Percentiles rank a stretch among this genome's conserved stretches.
These are phyloP conservation scores for Sebastes taczanowskii DNA, from an alignment of 2,797 vertebrate species.

Conservation along the genomic window DNA sequence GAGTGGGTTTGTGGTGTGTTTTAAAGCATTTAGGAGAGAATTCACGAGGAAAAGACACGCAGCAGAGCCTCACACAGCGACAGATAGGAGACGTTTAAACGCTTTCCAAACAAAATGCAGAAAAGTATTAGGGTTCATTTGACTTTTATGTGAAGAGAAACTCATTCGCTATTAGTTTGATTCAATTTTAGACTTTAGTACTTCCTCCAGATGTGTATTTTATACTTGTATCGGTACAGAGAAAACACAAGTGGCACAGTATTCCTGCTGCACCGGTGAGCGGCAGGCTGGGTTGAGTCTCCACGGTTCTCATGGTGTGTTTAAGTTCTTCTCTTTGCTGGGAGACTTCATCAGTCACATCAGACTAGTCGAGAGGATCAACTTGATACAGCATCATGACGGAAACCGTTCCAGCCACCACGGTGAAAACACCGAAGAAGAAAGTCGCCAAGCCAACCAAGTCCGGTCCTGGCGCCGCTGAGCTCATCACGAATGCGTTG, in stretches of 20 bases:
- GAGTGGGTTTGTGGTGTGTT: rapidly evolving
- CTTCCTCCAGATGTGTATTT: neutral
- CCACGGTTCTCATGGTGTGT: neutral
- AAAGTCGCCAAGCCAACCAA: neutral
- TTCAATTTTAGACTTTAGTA: rapidly evolving
- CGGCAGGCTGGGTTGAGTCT: neutral
- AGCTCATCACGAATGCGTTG: neutral
- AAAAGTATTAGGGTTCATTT: rapidly evolving
- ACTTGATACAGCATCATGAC: neutral
- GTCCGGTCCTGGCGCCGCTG: rapidly evolving
- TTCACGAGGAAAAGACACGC: neutral
- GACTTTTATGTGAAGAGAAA: rapidly evolving
- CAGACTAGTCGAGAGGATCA: neutral
- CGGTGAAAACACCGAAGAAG: neutral
- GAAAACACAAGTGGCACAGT: conserved; percentile 34
- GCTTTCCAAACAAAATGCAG: neutral
- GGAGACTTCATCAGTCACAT: neutral
- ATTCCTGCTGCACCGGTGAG: neutral
- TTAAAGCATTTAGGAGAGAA: neutral
- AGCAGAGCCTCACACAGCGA: neutral
- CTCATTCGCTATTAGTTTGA: rapidly evolving
- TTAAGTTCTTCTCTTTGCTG: neutral
- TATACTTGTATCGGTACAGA: neutral
- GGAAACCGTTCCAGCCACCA: neutral
- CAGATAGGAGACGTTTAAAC: neutral